Conservation (phyloP, 2,113 vertebrate genomes). For the Corythaixoides concolor region DNA sequence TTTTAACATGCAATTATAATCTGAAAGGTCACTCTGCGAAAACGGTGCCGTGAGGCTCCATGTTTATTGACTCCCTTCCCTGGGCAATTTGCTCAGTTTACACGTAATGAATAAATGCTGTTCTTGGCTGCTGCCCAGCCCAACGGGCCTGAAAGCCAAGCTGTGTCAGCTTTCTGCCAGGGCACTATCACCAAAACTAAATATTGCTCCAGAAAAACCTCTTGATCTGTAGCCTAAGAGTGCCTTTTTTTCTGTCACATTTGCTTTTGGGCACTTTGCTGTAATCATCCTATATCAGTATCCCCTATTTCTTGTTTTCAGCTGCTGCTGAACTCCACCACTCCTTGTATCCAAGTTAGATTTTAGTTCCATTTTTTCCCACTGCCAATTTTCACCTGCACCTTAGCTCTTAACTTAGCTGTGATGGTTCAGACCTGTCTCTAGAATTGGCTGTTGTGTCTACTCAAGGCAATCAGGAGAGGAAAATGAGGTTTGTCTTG, state of each 20-base stretch:
- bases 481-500: not conserved
- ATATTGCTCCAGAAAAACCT: not conserved
- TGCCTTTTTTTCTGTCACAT: not conserved
- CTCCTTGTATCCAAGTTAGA: accelerated
- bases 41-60: not conserved
- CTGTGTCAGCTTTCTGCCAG: not conserved
- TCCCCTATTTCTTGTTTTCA: not conserved
- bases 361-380: not conserved
- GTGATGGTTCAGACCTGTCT: not conserved
- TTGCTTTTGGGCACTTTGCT: not conserved
- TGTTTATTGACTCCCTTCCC: conserved; percentile 25
- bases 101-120: conserved; percentile 1
- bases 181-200: not conserved
- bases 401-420: not conserved
- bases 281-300: not conserved
- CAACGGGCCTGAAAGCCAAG: not conserved
- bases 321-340: not conserved
- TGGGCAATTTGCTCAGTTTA: conserved; percentile 41
- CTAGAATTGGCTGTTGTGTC: not conserved
- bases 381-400: not conserved
- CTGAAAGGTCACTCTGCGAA: conserved; percentile 32
- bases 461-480: not conserved
- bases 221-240: not conserved
- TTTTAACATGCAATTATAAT: conserved; percentile 27
- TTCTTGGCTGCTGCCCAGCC: conserved; percentile 21